Evolutionary conservation across 2,113 vertebrate genomes (phyloP).

Genomic region (Crotalus helleri): DNA sequence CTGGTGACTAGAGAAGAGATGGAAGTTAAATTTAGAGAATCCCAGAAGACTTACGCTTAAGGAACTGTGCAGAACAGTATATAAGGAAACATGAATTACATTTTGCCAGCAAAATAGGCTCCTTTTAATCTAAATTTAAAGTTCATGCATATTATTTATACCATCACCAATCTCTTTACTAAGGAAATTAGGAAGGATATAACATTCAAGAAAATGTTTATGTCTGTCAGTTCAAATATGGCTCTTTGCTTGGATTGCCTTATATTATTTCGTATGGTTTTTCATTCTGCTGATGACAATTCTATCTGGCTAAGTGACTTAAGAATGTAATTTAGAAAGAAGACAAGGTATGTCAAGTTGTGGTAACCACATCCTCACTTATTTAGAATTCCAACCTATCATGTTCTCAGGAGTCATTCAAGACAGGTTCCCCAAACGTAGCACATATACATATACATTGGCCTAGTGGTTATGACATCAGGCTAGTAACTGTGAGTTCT

Average conservation of each 20-base stretch:
- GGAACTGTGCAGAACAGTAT: not conserved
- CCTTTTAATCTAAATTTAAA: not conserved
- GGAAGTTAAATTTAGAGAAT: conserved; percentile 7
- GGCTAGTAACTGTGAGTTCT: not conserved
- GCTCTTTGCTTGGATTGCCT: not conserved
- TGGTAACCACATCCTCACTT: not conserved
- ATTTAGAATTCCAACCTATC: not conserved
- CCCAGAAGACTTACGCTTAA: conserved; percentile 32
- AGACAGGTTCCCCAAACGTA: not conserved
- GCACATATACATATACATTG: not conserved
- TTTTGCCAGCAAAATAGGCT: not conserved
- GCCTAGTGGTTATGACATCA: not conserved
- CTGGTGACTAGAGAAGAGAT: not conserved
- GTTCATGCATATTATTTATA: not conserved
- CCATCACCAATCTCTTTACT: not conserved
- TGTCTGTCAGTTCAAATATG: not conserved
- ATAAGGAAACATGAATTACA: not conserved
- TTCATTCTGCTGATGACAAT: not conserved
- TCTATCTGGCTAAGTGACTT: not conserved
- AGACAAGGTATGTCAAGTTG: not conserved
- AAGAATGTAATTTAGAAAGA: not conserved
- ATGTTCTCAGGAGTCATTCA: not conserved
- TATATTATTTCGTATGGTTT: not conserved
- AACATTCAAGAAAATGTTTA: not conserved
- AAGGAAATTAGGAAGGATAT: not conserved